Base-by-base conservation (phyloP, 2,113 vertebrate species). In the Sisor rabdophorus region DNA sequence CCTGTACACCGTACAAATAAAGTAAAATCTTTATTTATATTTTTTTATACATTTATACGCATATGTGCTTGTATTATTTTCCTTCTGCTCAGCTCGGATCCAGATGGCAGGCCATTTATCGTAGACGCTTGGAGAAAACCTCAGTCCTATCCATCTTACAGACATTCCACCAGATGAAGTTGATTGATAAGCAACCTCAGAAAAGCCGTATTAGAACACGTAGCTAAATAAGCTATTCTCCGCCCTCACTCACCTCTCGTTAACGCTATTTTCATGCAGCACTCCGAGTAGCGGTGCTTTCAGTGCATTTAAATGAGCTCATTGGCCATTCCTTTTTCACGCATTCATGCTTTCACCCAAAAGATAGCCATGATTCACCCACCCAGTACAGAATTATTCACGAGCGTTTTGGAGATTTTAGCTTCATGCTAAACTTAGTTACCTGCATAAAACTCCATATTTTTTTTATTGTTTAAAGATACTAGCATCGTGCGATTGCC, bases 121-220 rank as follows among this genome's bases (percentile, higher is more conserved):
- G 82, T 75, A 76, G 69, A 68, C 68, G 53, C 77, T 68, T 22
- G 65, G 69, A 84, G 82, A 82, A 85, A 44, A 4, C 40, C 77
- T 81, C 76, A 77, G 65, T 71, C 75, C 82, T 81, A 87, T 86
- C 81, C 86, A 87, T 90, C 81, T 72, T 76, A 76, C 68, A 79
- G 76, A 81, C 79, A 78, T 85, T 86, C 86, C 83, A 85, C 80
- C 81, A 83, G 87, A 81, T 75, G 77, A 84, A 84, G 11, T 77
- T 88, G 89, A 89, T 86, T 86, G 85, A 84, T 85, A 81, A 88
- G 81, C 84, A 81, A 80, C 85, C 79, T 84, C 61, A 76, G 76
- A 73, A 36, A 83, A 73, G 75, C 77, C 67, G 71, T 82, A 84
- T 81, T 78, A 82, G 75, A 84, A 81, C 80, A 81, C 76, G 78